Evolutionary conservation across 1,140 invertebrate species (phyloP).

Genomic region (Cydia fagiglandana): DNA sequence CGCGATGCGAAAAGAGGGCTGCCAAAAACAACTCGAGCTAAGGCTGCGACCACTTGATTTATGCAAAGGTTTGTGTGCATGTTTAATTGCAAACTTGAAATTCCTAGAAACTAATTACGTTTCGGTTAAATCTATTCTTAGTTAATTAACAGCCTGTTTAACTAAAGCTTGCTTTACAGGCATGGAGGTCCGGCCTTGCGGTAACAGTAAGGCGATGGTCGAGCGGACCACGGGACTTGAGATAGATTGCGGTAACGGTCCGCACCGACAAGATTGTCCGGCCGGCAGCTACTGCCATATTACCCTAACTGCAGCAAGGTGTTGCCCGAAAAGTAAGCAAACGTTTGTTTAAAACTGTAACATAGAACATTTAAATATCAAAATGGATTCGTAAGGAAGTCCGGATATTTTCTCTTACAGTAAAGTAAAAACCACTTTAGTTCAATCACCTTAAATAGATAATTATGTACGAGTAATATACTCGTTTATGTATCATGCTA

Average conservation of each 20-base stretch:
- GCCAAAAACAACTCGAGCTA: constrained; percentile 90
- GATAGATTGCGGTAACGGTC: constrained; percentile 91
- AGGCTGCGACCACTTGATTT: constrained; percentile 87
- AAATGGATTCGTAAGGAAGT: too few species aligned
- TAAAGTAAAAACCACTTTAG: too few species aligned
- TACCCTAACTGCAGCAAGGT: constrained; percentile 88
- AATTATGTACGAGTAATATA: too few species aligned
- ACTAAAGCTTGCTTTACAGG: constrained; percentile 76
- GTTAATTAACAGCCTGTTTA: constrained; percentile 36
- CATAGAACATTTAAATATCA: too few species aligned
- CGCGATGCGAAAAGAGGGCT: constrained; percentile 92
- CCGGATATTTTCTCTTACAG: too few species aligned
- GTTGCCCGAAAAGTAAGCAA: constrained; percentile 87
- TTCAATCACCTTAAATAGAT: too few species aligned
- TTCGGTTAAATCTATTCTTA: constrained; percentile 1
- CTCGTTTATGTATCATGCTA: too few species aligned
- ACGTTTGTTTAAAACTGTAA: neutral
- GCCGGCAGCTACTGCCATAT: constrained; percentile 91
- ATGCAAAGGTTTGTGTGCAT: constrained; percentile 85
- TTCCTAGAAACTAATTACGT: constrained; percentile 30
- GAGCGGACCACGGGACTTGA: constrained; percentile 86
- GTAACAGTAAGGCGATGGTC: constrained; percentile 88
- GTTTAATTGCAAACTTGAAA: constrained; percentile 36
- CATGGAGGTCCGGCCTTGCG: constrained; percentile 91
- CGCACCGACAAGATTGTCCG: constrained; percentile 88